Conservation (phyloP, 35 echinoderm and acorn worm species). For the Lytechinus pictus region DNA sequence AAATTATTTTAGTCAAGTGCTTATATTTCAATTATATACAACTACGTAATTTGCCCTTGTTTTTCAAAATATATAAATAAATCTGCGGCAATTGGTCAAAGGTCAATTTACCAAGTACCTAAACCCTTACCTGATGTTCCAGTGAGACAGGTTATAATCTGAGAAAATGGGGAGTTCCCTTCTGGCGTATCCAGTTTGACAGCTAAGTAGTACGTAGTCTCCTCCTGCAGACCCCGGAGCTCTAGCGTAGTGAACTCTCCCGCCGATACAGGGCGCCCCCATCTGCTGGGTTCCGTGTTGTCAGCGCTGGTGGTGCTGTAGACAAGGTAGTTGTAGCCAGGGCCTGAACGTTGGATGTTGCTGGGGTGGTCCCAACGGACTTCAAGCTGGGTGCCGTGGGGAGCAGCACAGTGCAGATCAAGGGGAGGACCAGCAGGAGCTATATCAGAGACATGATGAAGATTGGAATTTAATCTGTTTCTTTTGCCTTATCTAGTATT, state of each 20-base stretch:
- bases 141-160: conserved; percentile 27
- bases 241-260: conserved; percentile 54
- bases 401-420: conserved; percentile 19
- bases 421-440: conserved; percentile 65
- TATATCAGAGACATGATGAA: conserved; percentile 4
- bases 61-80: neutral
- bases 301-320: conserved; percentile 68
- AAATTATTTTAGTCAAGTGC: too few relatives aligned
- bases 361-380: conserved; percentile 75
- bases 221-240: conserved; percentile 60
- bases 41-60: too few relatives aligned
- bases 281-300: conserved; percentile 41
- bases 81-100: neutral
- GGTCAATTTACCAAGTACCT: neutral
- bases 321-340: conserved; percentile 76
- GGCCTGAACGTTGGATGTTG: conserved; percentile 51
- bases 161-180: conserved; percentile 76
- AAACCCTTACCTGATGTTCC: conserved; percentile 44
- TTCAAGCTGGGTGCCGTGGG: conserved; percentile 60
- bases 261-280: conserved; percentile 40
- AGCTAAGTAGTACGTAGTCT: conserved; percentile 64
- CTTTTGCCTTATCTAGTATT: too few relatives aligned
- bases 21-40: too few relatives aligned
- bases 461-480: too few relatives aligned
- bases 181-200: conserved; percentile 72